Conservation (phyloP, 2,797 vertebrate species). For the Pangasius djambal region DNA sequence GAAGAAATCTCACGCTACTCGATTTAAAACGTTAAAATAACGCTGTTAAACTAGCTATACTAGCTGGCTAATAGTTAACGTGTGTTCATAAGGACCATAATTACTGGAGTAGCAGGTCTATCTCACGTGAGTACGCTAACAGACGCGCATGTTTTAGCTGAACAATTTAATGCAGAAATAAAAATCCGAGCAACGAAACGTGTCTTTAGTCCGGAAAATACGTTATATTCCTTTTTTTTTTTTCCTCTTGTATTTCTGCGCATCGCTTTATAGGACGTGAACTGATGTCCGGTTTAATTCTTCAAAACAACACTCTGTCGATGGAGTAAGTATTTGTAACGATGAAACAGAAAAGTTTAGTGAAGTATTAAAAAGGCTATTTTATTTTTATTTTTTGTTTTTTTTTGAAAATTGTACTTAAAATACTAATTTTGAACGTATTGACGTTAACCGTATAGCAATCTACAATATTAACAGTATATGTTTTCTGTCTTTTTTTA, state of each 20-base stretch:
- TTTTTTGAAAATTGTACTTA: not conserved
- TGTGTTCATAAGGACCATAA: not conserved
- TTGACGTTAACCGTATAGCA: not conserved
- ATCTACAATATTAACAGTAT: not conserved
- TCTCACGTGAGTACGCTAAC: not conserved
- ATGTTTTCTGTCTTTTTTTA: not conserved
- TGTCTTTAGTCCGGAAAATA: constrained; percentile 1
- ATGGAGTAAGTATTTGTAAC: constrained; percentile 15
- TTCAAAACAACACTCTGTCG: not conserved
- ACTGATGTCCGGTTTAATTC: not conserved
- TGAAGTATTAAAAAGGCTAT: not conserved
- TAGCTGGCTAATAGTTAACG: not conserved
- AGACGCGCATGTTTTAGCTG: not conserved
- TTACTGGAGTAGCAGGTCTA: not conserved
- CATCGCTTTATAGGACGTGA: not conserved
- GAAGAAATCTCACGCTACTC: not conserved
- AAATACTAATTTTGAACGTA: not conserved
- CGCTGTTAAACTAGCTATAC: not conserved
- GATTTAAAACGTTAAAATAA: not conserved
- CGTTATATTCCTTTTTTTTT: not conserved
- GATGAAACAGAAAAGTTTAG: not conserved
- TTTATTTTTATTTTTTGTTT: not conserved
- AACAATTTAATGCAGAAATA: not conserved
- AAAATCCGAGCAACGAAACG: too few species aligned
- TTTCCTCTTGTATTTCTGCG: not conserved